phyloP scores from a whole-genome alignment of 2,797 vertebrate species.

The Melopsittacus undulatus region DNA sequence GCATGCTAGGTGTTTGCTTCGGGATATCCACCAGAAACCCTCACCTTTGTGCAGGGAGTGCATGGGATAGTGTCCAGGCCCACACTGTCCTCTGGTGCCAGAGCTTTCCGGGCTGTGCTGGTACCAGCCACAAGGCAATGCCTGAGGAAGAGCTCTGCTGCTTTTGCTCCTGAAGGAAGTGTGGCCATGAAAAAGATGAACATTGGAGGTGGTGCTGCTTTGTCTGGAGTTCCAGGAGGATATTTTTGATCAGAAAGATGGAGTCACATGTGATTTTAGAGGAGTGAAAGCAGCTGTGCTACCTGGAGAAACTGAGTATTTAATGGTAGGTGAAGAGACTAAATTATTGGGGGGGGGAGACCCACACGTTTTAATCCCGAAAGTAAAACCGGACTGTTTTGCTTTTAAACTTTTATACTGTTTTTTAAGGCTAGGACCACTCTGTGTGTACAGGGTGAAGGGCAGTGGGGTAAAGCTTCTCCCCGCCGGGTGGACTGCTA shows the following conservation, averaged over 20 bases:
- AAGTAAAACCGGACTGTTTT: neutral
- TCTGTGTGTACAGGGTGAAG: fast-evolving
- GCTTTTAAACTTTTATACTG: fast-evolving
- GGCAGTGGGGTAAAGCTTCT: fast-evolving
- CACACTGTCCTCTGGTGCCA: fast-evolving
- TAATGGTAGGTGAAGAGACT: neutral
- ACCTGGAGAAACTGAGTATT: fast-evolving
- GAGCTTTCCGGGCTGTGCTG: neutral
- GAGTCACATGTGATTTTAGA: fast-evolving
- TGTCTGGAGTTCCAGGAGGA: neutral
- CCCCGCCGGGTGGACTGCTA: fast-evolving
- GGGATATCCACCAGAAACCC: fast-evolving
- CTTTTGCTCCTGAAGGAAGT: neutral
- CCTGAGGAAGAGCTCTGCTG: fast-evolving
- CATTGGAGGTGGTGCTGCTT: neutral
- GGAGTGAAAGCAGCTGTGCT: fast-evolving
- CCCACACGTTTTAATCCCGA: neutral
- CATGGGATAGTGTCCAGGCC: fast-evolving
- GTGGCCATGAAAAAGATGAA: fast-evolving
- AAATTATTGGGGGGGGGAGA: fast-evolving
- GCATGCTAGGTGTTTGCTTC: fast-evolving
- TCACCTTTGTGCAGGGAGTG: neutral
- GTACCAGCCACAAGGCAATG: fast-evolving
- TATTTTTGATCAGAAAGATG: fast-evolving
- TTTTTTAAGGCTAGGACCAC: fast-evolving